Evolutionary conservation across 2,113 vertebrate genomes (phyloP).

Genomic region (Melanerpes formicivorus): DNA sequence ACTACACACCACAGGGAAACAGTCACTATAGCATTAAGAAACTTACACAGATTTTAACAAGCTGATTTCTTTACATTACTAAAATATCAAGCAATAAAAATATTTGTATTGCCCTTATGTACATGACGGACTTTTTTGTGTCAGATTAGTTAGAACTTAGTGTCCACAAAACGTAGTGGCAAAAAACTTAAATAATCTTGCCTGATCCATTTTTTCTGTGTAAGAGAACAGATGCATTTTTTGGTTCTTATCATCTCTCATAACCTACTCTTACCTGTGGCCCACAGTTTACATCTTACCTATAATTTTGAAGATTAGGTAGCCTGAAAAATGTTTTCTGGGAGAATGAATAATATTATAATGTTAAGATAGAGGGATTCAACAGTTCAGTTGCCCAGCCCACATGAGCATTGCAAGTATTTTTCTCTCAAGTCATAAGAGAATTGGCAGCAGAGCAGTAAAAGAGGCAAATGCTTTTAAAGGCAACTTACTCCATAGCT

Average conservation of each 20-base stretch:
- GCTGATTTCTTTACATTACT: neutral
- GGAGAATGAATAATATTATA: neutral
- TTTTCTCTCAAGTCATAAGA: neutral
- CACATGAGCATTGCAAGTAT: neutral
- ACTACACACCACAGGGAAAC: neutral
- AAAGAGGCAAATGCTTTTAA: neutral
- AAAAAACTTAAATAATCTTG: neutral
- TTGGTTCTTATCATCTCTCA: neutral
- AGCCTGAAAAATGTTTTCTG: neutral
- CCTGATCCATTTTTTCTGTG: neutral
- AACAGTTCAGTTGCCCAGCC: neutral
- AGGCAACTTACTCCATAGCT: neutral
- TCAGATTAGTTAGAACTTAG: neutral
- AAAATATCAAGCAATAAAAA: neutral
- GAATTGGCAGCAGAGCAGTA: neutral
- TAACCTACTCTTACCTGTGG: neutral
- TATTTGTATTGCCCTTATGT: neutral
- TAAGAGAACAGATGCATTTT: neutral
- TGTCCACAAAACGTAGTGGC: neutral
- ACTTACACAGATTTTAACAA: neutral
- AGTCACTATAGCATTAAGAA: neutral
- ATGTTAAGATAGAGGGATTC: neutral
- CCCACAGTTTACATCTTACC: neutral
- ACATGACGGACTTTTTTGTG: accelerated
- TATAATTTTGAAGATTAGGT: neutral